Evolutionary conservation across 2,113 vertebrate genomes (phyloP).

Genomic region (Elgaria multicarinata): DNA sequence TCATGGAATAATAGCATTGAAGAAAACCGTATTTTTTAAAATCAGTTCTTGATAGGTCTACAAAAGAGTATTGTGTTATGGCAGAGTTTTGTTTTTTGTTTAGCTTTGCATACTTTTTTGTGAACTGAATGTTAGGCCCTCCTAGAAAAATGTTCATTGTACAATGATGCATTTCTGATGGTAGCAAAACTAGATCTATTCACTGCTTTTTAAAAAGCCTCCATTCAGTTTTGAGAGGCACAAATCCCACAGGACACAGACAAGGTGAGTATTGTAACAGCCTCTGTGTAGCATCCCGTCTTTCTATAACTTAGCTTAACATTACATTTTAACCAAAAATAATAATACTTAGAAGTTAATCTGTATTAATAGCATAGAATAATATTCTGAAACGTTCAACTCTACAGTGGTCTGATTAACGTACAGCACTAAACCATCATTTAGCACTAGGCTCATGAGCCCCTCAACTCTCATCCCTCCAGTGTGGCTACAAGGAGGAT

Average conservation of each 20-base stretch:
- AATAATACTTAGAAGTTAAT: not conserved
- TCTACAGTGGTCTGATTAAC: not conserved
- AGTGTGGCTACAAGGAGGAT: not conserved
- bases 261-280: constrained; percentile 8
- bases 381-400: not conserved
- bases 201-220: constrained; percentile 9
- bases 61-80: not conserved
- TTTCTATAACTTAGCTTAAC: not conserved
- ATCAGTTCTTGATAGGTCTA: not conserved
- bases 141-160: not conserved
- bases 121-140: not conserved
- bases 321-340: not conserved
- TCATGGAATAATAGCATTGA: not conserved
- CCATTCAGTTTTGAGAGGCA: not conserved
- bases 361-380: not conserved
- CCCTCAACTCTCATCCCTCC: not conserved
- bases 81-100: not conserved
- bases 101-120: not conserved
- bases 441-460: not conserved
- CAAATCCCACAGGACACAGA: not conserved
- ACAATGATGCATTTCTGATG: not conserved
- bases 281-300: not conserved
- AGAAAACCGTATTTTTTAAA: not conserved
- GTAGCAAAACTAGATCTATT: constrained; percentile 7
- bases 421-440: not conserved